Base-by-base conservation (phyloP, 92 coral and sea anemone species). In the Bergia sp. region DNA sequence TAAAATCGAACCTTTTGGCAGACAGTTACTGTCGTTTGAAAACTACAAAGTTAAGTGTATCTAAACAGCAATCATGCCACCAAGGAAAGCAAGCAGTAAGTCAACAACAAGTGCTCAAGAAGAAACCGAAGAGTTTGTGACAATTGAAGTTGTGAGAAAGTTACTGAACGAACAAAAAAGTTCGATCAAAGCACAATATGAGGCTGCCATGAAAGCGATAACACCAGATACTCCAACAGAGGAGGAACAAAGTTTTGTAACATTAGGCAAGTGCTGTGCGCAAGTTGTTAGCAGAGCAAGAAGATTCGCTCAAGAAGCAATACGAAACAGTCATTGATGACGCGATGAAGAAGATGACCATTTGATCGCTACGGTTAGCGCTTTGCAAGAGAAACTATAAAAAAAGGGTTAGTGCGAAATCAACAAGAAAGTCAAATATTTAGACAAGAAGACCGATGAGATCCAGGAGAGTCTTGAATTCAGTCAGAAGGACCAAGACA, bases 111-210 rank as follows among this genome's bases (percentile, higher is more conserved):
- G 12, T 73, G 77, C 4, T 73, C 38, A 73, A 15, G 13, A n/a
- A 4, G 40, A 80, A 40, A n/a, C 40, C 11, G 42, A 73, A 36
- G 71, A 16, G 3, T 16, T 64, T 64, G 12, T 16, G 29, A 64
- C 76, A 36, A 18, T 80, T 0, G 47, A 36, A 36, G 45, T 55
- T 40, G 73, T 39, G 45, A 80, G 29, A 39, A 80, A 37, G n/a
- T 12, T 80, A 47, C 85, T 80, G 8, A 37, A 77, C 15, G 81
- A 45, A 58, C 21, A 77, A 76, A 29, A 41, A 77, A 36, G 57
- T 77, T 77, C 81, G 18, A 44, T 77, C 61, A 77, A 77, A 77
- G 81, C 81, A 77, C 55, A 77, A 77, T 77, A 41, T 44, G 57
- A 77, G 50, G 50, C 50, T 45, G 50, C 7, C 7, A 45, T 45